phyloP scores from a whole-genome alignment of 1,140 invertebrate genomes.

The Metaphire vulgaris region DNA sequence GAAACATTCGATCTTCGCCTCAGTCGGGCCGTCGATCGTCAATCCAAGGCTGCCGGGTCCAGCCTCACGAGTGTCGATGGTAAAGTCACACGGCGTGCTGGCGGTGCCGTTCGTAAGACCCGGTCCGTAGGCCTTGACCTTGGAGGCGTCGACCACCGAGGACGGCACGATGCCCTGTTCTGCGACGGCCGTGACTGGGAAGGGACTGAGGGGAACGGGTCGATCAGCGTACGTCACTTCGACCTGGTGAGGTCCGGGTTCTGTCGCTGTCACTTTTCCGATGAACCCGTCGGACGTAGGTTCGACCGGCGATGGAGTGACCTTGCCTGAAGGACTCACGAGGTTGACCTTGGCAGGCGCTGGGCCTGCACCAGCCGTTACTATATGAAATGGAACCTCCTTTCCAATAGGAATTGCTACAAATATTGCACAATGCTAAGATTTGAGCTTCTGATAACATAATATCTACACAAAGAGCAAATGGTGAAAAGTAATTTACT shows the following conservation, averaged over 20 bases:
- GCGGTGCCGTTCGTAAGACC: constrained; percentile 55
- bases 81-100: constrained; percentile 59
- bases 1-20: constrained; percentile 74
- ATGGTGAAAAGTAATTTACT: too few relatives aligned
- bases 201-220: constrained; percentile 43
- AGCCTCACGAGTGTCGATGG: constrained; percentile 64
- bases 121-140: constrained; percentile 76
- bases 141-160: constrained; percentile 62
- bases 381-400: constrained; percentile 72
- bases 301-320: constrained; percentile 29
- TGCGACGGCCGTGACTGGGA: constrained; percentile 36
- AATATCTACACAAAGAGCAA: too few relatives aligned
- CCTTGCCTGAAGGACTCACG: constrained; percentile 47
- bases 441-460: too few relatives aligned
- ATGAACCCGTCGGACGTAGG: constrained; percentile 61
- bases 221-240: constrained; percentile 41
- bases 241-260: constrained; percentile 60
- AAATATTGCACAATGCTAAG: too few relatives aligned
- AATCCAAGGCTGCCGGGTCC: constrained; percentile 60
- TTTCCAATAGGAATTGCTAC: constrained; percentile 73
- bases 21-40: constrained; percentile 31
- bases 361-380: constrained; percentile 77
- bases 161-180: neutral
- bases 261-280: constrained; percentile 55
- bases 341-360: constrained; percentile 69